Conservation (phyloP, 2,797 vertebrate genomes). For the Phoebastria nigripes region DNA sequence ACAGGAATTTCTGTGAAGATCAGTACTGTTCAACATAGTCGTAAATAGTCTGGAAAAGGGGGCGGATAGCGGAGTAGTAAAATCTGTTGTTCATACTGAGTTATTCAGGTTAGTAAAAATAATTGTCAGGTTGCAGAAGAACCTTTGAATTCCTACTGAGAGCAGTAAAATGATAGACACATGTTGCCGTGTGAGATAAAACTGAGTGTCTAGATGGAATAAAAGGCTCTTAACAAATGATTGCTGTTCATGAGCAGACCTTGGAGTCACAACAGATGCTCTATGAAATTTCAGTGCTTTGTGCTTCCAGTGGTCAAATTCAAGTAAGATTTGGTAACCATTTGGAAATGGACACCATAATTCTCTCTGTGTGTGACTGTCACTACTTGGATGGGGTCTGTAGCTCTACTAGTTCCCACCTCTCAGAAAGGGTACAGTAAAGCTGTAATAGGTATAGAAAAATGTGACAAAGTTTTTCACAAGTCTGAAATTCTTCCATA, state of each 20-base stretch:
- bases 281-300: neutral
- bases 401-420: neutral
- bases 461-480: neutral
- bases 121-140: neutral
- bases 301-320: neutral
- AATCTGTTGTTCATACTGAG: neutral
- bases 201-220: neutral
- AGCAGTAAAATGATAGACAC: neutral
- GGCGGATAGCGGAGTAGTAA: fast-evolving
- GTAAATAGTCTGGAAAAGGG: neutral
- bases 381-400: neutral
- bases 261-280: neutral
- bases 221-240: neutral
- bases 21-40: neutral
- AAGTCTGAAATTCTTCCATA: neutral
- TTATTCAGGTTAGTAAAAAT: neutral
- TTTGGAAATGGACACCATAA: neutral
- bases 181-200: fast-evolving
- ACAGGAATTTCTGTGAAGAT: neutral
- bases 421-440: neutral
- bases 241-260: neutral
- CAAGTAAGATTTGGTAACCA: neutral
- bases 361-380: neutral
- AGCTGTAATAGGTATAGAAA: neutral
- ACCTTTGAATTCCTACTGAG: neutral